Evolutionary conservation across 2,888 invertebrate genomes (phyloP).

Genomic region (Cotesia congregata): DNA sequence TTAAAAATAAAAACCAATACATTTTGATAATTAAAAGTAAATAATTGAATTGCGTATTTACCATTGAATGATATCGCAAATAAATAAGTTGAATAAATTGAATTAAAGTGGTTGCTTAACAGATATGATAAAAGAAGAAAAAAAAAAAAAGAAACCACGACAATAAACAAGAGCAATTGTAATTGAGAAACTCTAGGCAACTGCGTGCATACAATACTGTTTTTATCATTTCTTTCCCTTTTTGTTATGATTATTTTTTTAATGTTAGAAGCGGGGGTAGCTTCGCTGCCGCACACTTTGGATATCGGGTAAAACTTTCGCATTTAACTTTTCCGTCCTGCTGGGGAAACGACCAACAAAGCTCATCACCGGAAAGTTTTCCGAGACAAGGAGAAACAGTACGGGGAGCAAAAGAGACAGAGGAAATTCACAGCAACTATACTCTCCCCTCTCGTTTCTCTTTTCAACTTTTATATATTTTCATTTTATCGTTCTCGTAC

Average conservation of each 20-base stretch:
- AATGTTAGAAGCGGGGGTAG: constrained; percentile 17
- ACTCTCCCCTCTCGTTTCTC: constrained; percentile 25
- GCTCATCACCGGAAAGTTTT: constrained; percentile 68
- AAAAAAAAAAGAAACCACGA: constrained; percentile 14
- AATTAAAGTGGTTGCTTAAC: not conserved
- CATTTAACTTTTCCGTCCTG: constrained; percentile 69
- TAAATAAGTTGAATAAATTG: not conserved
- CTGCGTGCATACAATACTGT: constrained; percentile 30
- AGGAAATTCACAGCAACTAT: constrained; percentile 39
- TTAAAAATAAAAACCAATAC: too few species aligned
- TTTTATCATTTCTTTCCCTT: constrained; percentile 22
- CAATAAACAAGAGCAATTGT: constrained; percentile 31
- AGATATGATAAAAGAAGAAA: constrained; percentile 22
- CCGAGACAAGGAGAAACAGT: constrained; percentile 62
- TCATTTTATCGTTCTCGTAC: constrained; percentile 7
- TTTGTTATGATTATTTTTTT: constrained; percentile 3
- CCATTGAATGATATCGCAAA: not conserved
- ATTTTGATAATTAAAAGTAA: too few species aligned
- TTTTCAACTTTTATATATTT: constrained; percentile 19
- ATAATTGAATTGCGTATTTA: not conserved
- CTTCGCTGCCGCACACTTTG: constrained; percentile 51
- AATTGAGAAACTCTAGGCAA: constrained; percentile 35
- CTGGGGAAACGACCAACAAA: constrained; percentile 67
- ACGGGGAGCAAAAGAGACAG: constrained; percentile 39
- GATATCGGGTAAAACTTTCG: constrained; percentile 68